Evolutionary conservation across 2,113 vertebrate species (phyloP).

Genomic region (Suncus etruscus): DNA sequence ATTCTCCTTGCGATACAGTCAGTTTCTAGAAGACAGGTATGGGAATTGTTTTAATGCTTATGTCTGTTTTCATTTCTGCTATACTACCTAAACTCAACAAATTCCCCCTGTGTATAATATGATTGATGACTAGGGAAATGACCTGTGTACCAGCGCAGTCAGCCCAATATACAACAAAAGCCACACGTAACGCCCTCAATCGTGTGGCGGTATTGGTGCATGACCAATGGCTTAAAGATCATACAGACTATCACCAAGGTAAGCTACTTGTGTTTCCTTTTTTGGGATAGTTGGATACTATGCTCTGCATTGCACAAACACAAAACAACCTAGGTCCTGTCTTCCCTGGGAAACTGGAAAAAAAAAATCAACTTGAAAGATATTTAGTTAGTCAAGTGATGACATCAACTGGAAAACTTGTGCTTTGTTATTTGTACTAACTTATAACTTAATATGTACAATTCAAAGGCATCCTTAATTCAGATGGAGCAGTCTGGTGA

Average conservation of each 20-base stretch:
- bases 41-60: constrained; percentile 69
- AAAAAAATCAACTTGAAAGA: neutral
- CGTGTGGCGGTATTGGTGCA: constrained; percentile 82
- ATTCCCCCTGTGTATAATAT: constrained; percentile 85
- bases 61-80: constrained; percentile 84
- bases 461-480: constrained; percentile 36
- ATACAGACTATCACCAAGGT: constrained; percentile 83
- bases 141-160: constrained; percentile 80
- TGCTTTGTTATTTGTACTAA: neutral
- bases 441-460: constrained; percentile 46
- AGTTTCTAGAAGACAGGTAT: neutral
- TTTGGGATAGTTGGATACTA: constrained; percentile 4
- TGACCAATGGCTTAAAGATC: constrained; percentile 82
- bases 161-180: constrained; percentile 84
- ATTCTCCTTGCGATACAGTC: constrained; percentile 9
- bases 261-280: constrained; percentile 55
- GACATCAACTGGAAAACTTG: no score
- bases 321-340: neutral
- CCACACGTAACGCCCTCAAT: constrained; percentile 70
- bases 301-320: neutral
- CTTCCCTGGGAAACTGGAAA: constrained; percentile 28
- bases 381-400: no score
- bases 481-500: neutral
- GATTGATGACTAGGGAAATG: constrained; percentile 81
- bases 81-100: constrained; percentile 85